A percentile compares a stretch with the other conserved stretches of the same genome.
Conservation (phyloP, 2,888 invertebrate species). For the Callyntrura guangdongensis region DNA sequence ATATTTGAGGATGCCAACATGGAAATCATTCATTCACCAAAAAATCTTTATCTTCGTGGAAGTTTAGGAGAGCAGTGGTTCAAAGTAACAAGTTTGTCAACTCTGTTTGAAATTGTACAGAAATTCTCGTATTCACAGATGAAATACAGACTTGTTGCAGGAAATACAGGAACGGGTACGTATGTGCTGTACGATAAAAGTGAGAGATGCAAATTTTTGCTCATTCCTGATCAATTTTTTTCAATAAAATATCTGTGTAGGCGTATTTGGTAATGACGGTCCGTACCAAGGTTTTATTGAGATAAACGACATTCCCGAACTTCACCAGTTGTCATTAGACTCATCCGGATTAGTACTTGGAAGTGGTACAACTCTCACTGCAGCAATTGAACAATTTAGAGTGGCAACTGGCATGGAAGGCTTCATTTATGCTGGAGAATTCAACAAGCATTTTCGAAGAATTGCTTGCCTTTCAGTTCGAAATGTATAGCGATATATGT, state of each 20-base stretch:
- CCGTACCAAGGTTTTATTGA: slow-evolving; percentile 88
- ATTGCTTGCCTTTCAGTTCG: slow-evolving; percentile 91
- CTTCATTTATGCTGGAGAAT: slow-evolving; percentile 88
- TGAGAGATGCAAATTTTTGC: too few species aligned
- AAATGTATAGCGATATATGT: slow-evolving; percentile 90
- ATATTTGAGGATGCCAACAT: neutral
- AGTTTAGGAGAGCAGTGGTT: slow-evolving; percentile 81
- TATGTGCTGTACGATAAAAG: neutral
- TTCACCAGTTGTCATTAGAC: slow-evolving; percentile 86
- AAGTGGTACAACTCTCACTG: slow-evolving; percentile 88
- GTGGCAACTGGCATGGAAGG: slow-evolving; percentile 84
- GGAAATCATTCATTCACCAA: slow-evolving; percentile 56
- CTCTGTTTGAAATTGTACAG: slow-evolving; percentile 66
- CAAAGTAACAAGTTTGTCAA: slow-evolving; percentile 69
- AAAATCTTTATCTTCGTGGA: slow-evolving; percentile 19
- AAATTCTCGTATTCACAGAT: slow-evolving; percentile 61
- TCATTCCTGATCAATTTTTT: neutral
- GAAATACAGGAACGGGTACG: slow-evolving; percentile 92
- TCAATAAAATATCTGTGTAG: slow-evolving; percentile 48
- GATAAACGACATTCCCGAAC: slow-evolving; percentile 88
- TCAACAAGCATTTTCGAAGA: slow-evolving; percentile 89
- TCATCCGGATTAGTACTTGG: slow-evolving; percentile 87
- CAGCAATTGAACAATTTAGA: slow-evolving; percentile 87
- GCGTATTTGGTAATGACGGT: slow-evolving; percentile 81
- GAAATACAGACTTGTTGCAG: slow-evolving; percentile 89